Conservation (phyloP, 37 sponge, comb jelly and placozoan genomes). For the Halisarca cf. caerulea region DNA sequence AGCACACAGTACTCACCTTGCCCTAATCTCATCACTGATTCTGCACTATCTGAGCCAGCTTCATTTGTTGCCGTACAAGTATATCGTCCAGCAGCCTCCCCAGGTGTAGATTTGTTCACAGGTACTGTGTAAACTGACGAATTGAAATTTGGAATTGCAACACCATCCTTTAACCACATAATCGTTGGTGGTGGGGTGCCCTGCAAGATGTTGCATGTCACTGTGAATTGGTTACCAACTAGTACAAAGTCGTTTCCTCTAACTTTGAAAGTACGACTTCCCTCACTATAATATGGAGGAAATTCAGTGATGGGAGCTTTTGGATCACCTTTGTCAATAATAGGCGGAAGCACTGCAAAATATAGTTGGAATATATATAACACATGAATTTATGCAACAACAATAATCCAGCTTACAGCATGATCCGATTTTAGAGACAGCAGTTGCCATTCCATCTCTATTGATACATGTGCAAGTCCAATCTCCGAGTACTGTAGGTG, state of each 20-base stretch:
- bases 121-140: background rate
- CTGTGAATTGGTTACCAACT: background rate
- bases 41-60: background rate
- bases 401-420: conserved; percentile 1
- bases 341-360: conserved; percentile 1
- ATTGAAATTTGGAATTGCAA: background rate
- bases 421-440: background rate
- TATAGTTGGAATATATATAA: background rate
- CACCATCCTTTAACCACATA: background rate
- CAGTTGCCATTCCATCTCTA: background rate
- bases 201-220: background rate
- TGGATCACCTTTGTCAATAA: background rate
- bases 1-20: background rate
- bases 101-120: background rate
- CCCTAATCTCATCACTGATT: background rate
- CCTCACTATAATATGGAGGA: conserved; percentile 1
- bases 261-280: background rate
- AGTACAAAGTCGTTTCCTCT: background rate
- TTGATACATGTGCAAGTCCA: conserved; percentile 14
- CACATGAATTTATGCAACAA: too few species aligned
- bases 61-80: background rate
- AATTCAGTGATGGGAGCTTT: background rate
- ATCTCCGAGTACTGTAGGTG: background rate
- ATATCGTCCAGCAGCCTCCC: background rate
- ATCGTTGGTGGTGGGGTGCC: background rate